Conservation (phyloP, 2,797 vertebrate species). For the Halcyon badia region DNA sequence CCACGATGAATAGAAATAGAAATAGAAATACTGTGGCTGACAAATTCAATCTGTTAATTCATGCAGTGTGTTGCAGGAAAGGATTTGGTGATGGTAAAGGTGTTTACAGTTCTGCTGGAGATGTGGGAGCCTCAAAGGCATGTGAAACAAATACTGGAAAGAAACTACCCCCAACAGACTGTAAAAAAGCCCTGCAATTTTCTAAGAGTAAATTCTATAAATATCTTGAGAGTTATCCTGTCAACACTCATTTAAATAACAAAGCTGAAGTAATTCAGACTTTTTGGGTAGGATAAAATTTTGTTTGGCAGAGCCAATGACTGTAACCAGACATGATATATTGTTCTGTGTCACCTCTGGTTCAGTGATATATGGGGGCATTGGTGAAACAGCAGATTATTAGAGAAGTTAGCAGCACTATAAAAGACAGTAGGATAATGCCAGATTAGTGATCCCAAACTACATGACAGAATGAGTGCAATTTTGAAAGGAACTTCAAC, state of each 20-base stretch:
- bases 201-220: neutral
- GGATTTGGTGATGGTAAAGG: neutral
- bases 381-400: constrained; percentile 54
- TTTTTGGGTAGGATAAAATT: neutral
- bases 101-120: neutral
- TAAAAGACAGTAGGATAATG: constrained; percentile 29
- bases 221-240: neutral
- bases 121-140: neutral
- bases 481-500: constrained; percentile 39
- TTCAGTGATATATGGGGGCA: neutral
- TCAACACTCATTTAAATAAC: neutral
- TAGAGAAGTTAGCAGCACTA: constrained; percentile 23
- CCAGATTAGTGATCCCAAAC: constrained; percentile 39
- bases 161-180: neutral
- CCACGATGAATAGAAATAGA: neutral
- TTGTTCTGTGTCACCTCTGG: neutral
- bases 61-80: neutral
- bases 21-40: neutral
- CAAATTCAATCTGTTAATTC: neutral
- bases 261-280: neutral
- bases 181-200: neutral
- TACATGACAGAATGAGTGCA: constrained; percentile 60
- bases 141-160: neutral
- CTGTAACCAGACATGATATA: neutral
- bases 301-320: neutral